Evolutionary conservation across 1,140 invertebrate genomes (phyloP).

Genomic region (Cotesia glomerata): DNA sequence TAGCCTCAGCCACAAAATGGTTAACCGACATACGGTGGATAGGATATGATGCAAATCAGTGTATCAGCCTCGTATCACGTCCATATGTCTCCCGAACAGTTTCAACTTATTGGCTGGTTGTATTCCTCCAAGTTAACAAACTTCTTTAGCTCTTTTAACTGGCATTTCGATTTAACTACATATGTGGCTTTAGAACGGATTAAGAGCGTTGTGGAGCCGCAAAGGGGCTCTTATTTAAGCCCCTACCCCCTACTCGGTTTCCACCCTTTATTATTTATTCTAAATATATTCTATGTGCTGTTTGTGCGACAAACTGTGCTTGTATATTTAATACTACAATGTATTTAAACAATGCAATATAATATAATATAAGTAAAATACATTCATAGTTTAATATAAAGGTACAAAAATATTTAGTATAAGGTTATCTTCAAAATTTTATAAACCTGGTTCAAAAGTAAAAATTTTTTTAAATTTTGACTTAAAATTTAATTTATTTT

Average conservation of each 20-base stretch:
- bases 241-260: slow-evolving; percentile 9
- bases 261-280: slow-evolving; percentile 16
- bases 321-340: too few relatives aligned
- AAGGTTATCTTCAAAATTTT: too few relatives aligned
- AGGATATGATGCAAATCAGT: background rate
- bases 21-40: background rate
- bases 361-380: too few relatives aligned
- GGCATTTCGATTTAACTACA: slow-evolving; percentile 26
- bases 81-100: slow-evolving; percentile 19
- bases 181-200: slow-evolving; percentile 37
- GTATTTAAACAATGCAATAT: too few relatives aligned
- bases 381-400: too few relatives aligned
- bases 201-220: slow-evolving; percentile 31
- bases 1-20: too few relatives aligned
- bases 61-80: background rate
- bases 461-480: too few relatives aligned
- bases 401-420: too few relatives aligned
- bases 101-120: background rate
- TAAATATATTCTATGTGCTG: background rate
- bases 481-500: too few relatives aligned
- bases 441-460: too few relatives aligned
- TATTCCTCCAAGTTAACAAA: too few relatives aligned
- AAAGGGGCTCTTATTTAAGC: slow-evolving; percentile 23
- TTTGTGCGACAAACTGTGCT: too few relatives aligned
- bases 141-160: background rate